Evolutionary conservation across 2,797 vertebrate species (phyloP).

Genomic region (Cynopterus sphinx): DNA sequence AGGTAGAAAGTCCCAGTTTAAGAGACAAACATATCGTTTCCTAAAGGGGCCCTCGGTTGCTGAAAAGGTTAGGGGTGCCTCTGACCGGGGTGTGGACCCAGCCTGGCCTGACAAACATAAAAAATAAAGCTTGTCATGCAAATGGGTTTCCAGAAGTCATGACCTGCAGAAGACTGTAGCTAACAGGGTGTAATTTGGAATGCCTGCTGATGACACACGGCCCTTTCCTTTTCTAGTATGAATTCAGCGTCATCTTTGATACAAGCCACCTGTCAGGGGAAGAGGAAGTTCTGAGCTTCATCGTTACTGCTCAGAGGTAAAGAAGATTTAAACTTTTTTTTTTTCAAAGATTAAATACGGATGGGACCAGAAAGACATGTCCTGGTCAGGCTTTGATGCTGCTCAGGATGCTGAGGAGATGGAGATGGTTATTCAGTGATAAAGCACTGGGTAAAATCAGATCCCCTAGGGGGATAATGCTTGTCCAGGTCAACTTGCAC

Average conservation of each 20-base stretch:
- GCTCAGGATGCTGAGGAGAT: neutral
- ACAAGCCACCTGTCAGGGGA: slow-evolving; percentile 95
- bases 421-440: neutral
- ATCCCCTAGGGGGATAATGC: neutral
- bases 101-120: neutral
- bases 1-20: neutral
- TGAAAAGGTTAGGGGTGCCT: neutral
- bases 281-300: slow-evolving; percentile 92
- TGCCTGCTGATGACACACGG: neutral
- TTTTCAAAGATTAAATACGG: neutral
- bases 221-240: slow-evolving; percentile 87
- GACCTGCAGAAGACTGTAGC: neutral
- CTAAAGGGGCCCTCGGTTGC: neutral
- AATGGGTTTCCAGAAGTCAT: neutral
- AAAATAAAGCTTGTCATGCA: neutral
- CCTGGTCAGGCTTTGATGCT: neutral
- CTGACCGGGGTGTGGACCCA: neutral
- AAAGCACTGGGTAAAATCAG: fast-evolving
- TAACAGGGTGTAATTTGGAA: neutral
- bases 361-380: neutral
- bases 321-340: neutral
- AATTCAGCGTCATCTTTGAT: slow-evolving; percentile 97
- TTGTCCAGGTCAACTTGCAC: neutral
- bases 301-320: slow-evolving; percentile 95
- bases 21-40: neutral